Base-by-base conservation (phyloP, 2,888 invertebrate species). In the Cheilosia scutellata region DNA sequence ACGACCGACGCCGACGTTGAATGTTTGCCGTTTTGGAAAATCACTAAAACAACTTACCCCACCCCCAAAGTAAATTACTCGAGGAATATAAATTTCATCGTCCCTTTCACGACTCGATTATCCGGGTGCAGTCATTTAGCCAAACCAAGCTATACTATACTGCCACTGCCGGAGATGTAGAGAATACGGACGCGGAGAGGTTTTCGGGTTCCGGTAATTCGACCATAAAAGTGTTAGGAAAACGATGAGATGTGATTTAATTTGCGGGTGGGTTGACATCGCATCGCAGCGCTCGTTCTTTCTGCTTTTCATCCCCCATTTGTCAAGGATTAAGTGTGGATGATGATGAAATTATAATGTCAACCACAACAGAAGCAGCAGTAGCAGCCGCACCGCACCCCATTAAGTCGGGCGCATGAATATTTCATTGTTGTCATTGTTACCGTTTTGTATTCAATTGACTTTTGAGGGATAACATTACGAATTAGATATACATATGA, bases 161-260 rank as follows among this genome's bases (percentile, higher is more conserved):
- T n/a, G n/a, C n/a, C n/a, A n/a, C 40, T 40, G 44, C 51, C 5
- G 31, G 29, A 37, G 33, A 11, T 11, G 33, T 37, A 11, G 29
- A n/a, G 9, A 9, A 20, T 20, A 47, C 47, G 29, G 20, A 60
- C 65, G 29, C 66, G 33, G 47, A 65, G 49, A 57, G 68, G 65
- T 58, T 75, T 79, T 66, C 63, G 83, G 62, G 83, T 72, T 78
- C 79, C 86, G 87, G 87, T 88, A 88, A 88, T 88, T 87, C 88
- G 80, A 87, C 87, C 88, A 87, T 88, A 88, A 91, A 91, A 91
- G 90, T 91, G 91, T 90, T 90, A 90, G 89, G 88, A 89, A 90
- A 90, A 88, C 90, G 90, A 88, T 90, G 89, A 89, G 88, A 89
- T 89, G 89, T 89, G 86, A 88, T 88, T 88, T 88, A 88, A 88